Conservation (phyloP, 1,140 invertebrate genomes). For the Drosophila ficusphila region DNA sequence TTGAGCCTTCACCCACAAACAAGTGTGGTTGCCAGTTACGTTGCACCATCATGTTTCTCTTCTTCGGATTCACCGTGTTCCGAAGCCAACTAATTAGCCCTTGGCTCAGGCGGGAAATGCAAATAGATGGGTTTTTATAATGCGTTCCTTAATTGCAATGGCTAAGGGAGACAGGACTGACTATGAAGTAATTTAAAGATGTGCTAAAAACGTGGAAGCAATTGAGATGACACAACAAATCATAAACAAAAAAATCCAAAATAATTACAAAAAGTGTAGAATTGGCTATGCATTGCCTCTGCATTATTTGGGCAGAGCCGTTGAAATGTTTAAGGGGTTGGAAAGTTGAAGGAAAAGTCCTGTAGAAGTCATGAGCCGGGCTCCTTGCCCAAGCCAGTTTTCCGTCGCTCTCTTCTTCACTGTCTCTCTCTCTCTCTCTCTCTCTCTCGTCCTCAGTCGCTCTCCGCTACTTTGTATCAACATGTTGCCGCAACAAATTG, state of each 20-base stretch:
- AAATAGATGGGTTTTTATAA: slow-evolving; percentile 30
- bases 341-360: not conserved
- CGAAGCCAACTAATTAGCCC: slow-evolving; percentile 11
- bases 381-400: not conserved
- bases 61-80: not conserved
- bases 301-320: no score
- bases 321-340: no score
- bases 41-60: slow-evolving; percentile 6
- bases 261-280: no score
- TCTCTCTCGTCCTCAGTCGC: no score
- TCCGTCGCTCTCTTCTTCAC: not conserved
- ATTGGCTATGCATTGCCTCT: no score
- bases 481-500: slow-evolving; percentile 71
- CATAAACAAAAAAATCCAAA: no score
- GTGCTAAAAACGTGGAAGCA: no score
- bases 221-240: no score
- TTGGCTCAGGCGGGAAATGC: slow-evolving; percentile 16
- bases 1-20: slow-evolving; percentile 4
- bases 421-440: not conserved
- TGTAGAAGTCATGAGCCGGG: not conserved
- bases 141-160: slow-evolving; percentile 23
- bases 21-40: not conserved
- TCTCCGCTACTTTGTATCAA: slow-evolving; percentile 10
- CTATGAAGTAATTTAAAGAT: no score
- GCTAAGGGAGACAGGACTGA: not conserved